Base-by-base conservation (phyloP, 2,888 invertebrate genomes). In the Lithophane ornitopus region DNA sequence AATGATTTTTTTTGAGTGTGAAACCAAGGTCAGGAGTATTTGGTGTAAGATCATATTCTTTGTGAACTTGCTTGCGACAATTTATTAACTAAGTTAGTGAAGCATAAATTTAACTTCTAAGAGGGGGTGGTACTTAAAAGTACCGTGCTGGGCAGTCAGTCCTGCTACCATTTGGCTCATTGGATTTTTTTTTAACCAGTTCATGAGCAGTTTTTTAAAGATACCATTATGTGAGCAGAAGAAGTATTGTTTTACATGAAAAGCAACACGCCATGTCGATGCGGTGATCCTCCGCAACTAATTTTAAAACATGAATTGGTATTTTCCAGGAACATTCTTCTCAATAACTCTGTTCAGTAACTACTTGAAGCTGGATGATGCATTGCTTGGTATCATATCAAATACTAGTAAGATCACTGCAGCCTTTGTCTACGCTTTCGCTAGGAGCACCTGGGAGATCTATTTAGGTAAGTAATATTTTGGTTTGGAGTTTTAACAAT, bases 371-470 rank as follows among this genome's bases (percentile, higher is more conserved):
- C 97, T 98, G 76, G 98, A 98, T 88, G 98, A 98, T 92, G 98
- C 98, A 0, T 94, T 98, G 34, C 98, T 98, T 22, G 98, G 98
- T 59, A 98, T 98, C 34, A 97, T 98, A 89, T 98, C 98, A 3
- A 98, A 98, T 88, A 97, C 97, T 93, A 98, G 98, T 91, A 98
- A 98, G 96, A 98, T 98, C 76, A 95, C 98, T 6, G 98, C 98
- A 0, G 98, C 98, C 76, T 98, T 98, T 87, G 98, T 98, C 7
- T 98, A 98, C 88, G 98, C 98, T 8, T 98, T 98, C 89, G 98
- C 98, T 3, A 97, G 97, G 19, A 97, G 97, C n/a, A 97, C 98
- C 9, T 97, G 97, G 93, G 98, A 98, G 91, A 98, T 98, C 91
- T 98, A 98, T 93, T 96, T 98, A 81, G 98, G 98, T 98, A 93